phyloP scores from a whole-genome alignment of 2,113 vertebrate species.

The Sebastes fasciatus region DNA sequence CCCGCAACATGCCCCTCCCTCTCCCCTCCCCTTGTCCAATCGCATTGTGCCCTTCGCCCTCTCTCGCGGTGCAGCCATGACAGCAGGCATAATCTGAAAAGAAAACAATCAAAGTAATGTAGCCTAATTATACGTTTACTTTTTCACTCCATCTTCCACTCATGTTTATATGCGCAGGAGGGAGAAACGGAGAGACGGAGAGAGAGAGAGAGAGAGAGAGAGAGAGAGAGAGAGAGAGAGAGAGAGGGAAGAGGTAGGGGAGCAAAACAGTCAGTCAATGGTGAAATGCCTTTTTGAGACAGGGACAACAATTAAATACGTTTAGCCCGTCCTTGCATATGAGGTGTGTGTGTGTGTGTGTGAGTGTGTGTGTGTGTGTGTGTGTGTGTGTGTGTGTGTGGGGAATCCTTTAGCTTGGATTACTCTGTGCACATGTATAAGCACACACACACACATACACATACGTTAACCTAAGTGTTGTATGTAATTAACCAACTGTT shows the following conservation, averaged over 20 bases:
- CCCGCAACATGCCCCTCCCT: slow-evolving; percentile 58
- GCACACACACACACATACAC: too few species aligned
- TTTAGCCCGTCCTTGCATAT: slow-evolving; percentile 59
- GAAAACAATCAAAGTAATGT: slow-evolving; percentile 89
- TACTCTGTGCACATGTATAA: too few species aligned
- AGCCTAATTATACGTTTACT: slow-evolving; percentile 89
- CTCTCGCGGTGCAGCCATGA: slow-evolving; percentile 77
- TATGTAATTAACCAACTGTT: too few species aligned
- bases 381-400: slow-evolving; percentile 21
- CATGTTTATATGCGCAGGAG: slow-evolving; percentile 82
- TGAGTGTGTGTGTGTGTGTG: slow-evolving; percentile 35
- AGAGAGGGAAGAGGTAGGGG: slow-evolving; percentile 17
- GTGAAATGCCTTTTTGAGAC: slow-evolving; percentile 59
- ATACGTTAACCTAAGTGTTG: background rate
- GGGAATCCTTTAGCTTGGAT: too few species aligned
- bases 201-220: slow-evolving; percentile 19
- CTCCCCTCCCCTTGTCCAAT: slow-evolving; percentile 89
- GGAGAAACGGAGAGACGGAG: slow-evolving; percentile 42
- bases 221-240: slow-evolving; percentile 20
- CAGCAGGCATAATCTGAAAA: slow-evolving; percentile 88
- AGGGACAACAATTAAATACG: slow-evolving; percentile 64
- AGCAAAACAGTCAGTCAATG: slow-evolving; percentile 55
- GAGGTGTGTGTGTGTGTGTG: slow-evolving; percentile 39
- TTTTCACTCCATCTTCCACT: slow-evolving; percentile 85
- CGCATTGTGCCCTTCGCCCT: slow-evolving; percentile 91